Evolutionary conservation across 2,113 vertebrate species (phyloP), one percentile per base, ranked within the genome.

Genomic region (Danio rerio): DNA sequence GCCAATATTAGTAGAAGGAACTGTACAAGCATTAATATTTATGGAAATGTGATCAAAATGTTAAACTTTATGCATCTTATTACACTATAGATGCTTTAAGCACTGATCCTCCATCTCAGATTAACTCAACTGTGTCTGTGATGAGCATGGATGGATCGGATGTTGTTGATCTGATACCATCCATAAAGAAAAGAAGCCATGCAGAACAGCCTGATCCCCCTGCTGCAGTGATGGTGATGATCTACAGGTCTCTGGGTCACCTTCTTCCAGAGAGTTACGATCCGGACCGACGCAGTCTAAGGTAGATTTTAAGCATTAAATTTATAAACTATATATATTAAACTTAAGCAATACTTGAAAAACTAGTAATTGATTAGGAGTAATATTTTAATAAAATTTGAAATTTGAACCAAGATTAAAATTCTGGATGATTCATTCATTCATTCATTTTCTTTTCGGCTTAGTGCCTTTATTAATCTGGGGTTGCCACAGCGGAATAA

Each of bases 191-290:
- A 74, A 94, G 88, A 83, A 88, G 95, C 9, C 94, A 95, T 40
- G 92, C 93, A 0, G 92, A 93, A 0, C 85, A 86, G 9, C 84
- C 89, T 0, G 73, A 89, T 61, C 92, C 84, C 45, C 89, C 92
- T 0, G 91, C 93, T 0, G 84, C 95, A 1, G 94, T 91, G 47
- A 90, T 96, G 89, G 95, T 97, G 80, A 89, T 96, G 49, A 88
- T 96, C 75, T 96, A 94, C 87, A 88, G 93, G 61, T 94, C 94
- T 0, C 89, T 97, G 53, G 96, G 95, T 9, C 92, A 93, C 74
- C 94, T 97, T n/a, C 91, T 97, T 80, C 96, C 96, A 0, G 95
- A 96, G 84, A 92, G 85, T 80, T 97, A 96, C 0, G 96, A 97
- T 89, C 93, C 93, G 0, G 96, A 97, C 80, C 92, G 94, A 52